Evolutionary conservation across 1,140 invertebrate genomes (phyloP).

Genomic region (Drosophila truncata): DNA sequence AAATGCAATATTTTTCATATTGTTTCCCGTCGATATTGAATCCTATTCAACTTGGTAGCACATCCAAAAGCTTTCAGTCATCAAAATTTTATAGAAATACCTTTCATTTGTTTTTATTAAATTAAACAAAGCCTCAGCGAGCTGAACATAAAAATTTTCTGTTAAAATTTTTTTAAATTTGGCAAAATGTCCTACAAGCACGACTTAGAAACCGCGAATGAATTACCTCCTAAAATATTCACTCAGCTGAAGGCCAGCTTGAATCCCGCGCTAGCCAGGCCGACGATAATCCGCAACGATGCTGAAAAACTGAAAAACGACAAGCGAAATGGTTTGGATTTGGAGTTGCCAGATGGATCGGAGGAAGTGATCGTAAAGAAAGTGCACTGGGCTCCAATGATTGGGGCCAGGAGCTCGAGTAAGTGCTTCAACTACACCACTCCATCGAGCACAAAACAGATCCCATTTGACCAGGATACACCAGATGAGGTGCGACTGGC

Average conservation of each 20-base stretch:
- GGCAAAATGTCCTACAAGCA: slow-evolving; percentile 4
- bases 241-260: slow-evolving; percentile 25
- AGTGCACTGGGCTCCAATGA: slow-evolving; percentile 32
- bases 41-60: not conserved
- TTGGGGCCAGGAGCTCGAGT: slow-evolving; percentile 11
- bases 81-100: not conserved
- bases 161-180: not conserved
- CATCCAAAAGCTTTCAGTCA: not conserved
- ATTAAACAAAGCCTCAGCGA: not conserved
- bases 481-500: slow-evolving; percentile 29
- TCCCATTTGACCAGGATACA: slow-evolving; percentile 2
- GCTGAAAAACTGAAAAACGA: slow-evolving; percentile 11
- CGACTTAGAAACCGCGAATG: not conserved
- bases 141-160: not conserved
- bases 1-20: not conserved
- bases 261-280: slow-evolving; percentile 4
- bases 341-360: not conserved
- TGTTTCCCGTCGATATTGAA: not conserved
- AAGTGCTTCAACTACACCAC: slow-evolving; percentile 3
- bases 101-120: not conserved
- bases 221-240: not conserved
- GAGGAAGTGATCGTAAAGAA: not conserved
- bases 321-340: slow-evolving; percentile 45
- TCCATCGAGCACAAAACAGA: slow-evolving; percentile 19
- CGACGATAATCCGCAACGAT: not conserved